These are phyloP conservation scores for Drosophila aldrichi DNA, from an alignment of 2,888 invertebrate species.

Conservation along the genomic window DNA sequence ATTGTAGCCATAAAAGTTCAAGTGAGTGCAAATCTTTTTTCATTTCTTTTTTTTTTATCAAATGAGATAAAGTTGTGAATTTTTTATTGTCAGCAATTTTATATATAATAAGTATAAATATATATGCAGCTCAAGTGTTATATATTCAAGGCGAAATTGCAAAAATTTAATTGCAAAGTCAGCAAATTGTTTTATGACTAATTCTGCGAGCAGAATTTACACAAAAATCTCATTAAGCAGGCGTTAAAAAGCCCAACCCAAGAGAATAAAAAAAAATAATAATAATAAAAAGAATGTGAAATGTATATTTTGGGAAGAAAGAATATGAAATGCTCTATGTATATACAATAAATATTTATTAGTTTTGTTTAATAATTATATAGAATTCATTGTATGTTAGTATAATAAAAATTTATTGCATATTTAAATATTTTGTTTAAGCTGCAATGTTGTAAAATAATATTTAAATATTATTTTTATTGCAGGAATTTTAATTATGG, in stretches of 20 bases:
- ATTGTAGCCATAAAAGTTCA: slow-evolving; percentile 3
- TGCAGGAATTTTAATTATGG: too few species aligned
- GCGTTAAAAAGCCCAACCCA: neutral
- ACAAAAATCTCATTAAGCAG: slow-evolving; percentile 11
- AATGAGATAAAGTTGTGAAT: neutral
- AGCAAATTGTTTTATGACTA: slow-evolving; percentile 10
- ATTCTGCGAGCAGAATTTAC: slow-evolving; percentile 7
- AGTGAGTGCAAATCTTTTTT: neutral
- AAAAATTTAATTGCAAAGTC: neutral
- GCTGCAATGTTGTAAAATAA: too few species aligned
- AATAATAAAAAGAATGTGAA: neutral
- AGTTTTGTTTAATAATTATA: neutral
- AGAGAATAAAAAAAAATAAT: neutral
- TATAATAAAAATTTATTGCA: too few species aligned
- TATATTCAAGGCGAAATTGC: neutral
- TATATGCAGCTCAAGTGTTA: neutral
- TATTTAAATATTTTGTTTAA: too few species aligned
- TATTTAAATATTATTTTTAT: too few species aligned
- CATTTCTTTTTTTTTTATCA: neutral
- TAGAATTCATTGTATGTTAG: neutral
- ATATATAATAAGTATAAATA: neutral
- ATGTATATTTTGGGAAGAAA: too few species aligned
- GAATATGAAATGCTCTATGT: neutral
- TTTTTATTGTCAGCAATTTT: neutral
- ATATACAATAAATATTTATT: neutral